Evolutionary conservation across 2,888 invertebrate genomes (phyloP), one percentile per base, ranked within the genome.

Genomic region (Pocota personata): DNA sequence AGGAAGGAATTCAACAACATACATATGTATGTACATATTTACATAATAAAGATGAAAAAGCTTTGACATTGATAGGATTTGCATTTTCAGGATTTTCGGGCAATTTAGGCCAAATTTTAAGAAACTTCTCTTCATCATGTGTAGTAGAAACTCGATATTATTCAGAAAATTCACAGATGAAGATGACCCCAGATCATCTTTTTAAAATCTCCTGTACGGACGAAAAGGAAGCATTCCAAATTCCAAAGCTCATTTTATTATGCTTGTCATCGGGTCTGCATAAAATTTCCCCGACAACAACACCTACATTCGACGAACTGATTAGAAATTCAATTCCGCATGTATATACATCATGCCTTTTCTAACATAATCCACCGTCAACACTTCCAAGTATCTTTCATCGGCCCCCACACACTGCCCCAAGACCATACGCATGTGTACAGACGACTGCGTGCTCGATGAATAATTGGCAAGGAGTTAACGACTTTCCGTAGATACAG

Each of bases 381-480:
- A 7, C 19, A 66, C 66, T 35, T 35, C 14, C 57, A 57, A 46
- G n/a, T 46, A 32, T 48, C 35, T 43, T 2, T 52, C 21, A 43
- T 40, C 69, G 16, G 52, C 55, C 27, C 37, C 55, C 14, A 57
- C 21, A 32, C 27, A 46, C 16, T 37, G 40, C 27, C 40, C 43
- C 52, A 69, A 55, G 19, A 48, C 21, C 27, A 14, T 50, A 67
- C 69, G 62, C 78, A 77, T 43, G 40, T 40, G 21, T 24, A 37
- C 37, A 21, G 55, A 58, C 30, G 43, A 52, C 60, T 62, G 60
- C 62, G 37, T 77, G 58, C 43, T 77, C 43, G 66, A 14, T 72
- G 71, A 77, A 77, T 78, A 75, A 55, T 67, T 35, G 64, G n/a
- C 69, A 69, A 84, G 84, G 75, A 84, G 73, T 79, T 3, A 60